Evolutionary conservation across 2,113 vertebrate genomes (phyloP).

Genomic region (Chaetorhynchus papuensis): DNA sequence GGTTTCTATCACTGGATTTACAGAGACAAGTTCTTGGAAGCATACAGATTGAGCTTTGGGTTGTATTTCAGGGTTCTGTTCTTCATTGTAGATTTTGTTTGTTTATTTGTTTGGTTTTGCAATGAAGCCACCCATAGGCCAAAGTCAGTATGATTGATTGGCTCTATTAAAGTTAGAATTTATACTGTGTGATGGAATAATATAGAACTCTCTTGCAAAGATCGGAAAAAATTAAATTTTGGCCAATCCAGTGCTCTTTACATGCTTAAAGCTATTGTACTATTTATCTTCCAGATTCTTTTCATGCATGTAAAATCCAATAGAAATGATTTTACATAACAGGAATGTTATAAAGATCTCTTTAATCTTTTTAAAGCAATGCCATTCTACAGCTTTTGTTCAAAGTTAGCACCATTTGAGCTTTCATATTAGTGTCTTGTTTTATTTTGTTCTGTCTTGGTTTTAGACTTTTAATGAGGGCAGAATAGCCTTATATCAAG

Average conservation of each 20-base stretch:
- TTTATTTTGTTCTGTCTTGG: background rate
- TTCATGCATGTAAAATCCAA: background rate
- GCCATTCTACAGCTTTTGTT: background rate
- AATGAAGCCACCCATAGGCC: background rate
- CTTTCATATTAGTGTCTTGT: background rate
- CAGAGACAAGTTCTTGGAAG: background rate
- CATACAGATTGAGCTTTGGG: background rate
- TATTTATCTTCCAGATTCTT: background rate
- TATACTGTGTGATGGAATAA: background rate
- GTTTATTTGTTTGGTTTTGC: background rate
- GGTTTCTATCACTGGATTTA: background rate
- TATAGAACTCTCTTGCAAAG: background rate
- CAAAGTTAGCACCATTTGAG: background rate
- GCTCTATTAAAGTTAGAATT: background rate
- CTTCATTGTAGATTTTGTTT: background rate
- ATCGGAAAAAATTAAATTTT: background rate
- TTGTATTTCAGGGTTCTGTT: background rate
- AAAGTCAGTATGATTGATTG: background rate
- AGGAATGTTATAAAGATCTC: background rate
- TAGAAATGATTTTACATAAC: background rate
- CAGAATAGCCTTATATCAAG: background rate
- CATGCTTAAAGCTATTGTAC: background rate
- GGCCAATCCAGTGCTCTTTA: background rate
- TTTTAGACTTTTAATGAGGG: background rate
- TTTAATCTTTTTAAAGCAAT: background rate